phyloP scores from a whole-genome alignment of 2,888 invertebrate species.

The Troides aeacus region DNA sequence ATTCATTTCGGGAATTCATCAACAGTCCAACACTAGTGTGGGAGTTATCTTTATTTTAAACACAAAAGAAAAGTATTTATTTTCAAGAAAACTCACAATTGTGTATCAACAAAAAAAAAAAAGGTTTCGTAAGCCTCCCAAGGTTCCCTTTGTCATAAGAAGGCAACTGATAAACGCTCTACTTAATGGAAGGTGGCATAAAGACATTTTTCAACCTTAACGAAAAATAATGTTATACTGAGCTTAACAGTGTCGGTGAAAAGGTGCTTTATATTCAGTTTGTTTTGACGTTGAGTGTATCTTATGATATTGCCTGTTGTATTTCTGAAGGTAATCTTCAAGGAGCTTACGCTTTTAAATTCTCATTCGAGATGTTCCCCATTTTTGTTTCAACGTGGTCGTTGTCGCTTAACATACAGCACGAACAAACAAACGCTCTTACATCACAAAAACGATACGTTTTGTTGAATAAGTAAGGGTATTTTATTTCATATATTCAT shows the following conservation, averaged over 20 bases:
- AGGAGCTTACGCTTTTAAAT: constrained; percentile 23
- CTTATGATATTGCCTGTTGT: constrained; percentile 30
- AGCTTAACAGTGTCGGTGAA: constrained; percentile 30
- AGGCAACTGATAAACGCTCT: constrained; percentile 31
- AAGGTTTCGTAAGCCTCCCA: constrained; percentile 27
- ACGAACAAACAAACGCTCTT: not conserved
- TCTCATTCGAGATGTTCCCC: constrained; percentile 14
- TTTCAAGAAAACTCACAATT: constrained; percentile 14
- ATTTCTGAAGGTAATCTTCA: constrained; percentile 28
- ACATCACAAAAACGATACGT: not conserved
- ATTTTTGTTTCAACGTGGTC: constrained; percentile 1
- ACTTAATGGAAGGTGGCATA: constrained; percentile 31
- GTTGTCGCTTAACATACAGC: not conserved
- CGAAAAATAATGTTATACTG: constrained; percentile 30
- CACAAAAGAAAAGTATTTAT: not conserved
- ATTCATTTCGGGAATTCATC: not conserved
- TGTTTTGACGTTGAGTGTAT: constrained; percentile 31
- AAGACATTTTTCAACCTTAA: constrained; percentile 31
- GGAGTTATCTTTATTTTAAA: not conserved
- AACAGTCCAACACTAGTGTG: not conserved
- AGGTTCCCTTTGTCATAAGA: constrained; percentile 29
- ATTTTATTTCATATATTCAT: not conserved
- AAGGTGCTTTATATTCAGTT: constrained; percentile 31
- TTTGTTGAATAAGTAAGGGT: not conserved
- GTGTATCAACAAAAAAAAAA: constrained; percentile 19